phyloP scores from a whole-genome alignment of 2,797 vertebrate genomes.

The Tokudaia tokunoshimensis region DNA sequence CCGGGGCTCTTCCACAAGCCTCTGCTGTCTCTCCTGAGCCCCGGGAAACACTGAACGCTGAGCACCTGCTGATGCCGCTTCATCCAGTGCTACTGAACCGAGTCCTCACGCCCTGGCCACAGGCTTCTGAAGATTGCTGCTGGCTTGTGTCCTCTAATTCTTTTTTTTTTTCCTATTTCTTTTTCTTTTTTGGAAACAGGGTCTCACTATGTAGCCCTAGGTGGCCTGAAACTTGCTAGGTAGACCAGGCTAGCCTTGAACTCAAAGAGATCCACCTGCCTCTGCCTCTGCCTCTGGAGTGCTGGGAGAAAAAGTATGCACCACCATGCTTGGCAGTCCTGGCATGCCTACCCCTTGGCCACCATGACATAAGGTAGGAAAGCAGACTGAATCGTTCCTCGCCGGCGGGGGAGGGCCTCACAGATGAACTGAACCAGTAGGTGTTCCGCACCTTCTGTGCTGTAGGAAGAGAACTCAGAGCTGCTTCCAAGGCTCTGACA shows the following conservation, averaged over 20 bases:
- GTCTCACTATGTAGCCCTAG: background rate
- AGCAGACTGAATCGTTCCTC: slow-evolving; percentile 59
- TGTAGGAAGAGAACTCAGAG: slow-evolving; percentile 43
- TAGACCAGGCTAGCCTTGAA: background rate
- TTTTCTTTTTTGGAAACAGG: background rate
- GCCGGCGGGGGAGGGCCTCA: background rate
- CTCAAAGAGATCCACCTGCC: background rate
- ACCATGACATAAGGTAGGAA: slow-evolving; percentile 56
- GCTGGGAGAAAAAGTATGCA: background rate
- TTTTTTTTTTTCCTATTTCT: background rate
- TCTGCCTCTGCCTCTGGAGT: background rate
- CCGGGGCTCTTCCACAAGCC: slow-evolving; percentile 49
- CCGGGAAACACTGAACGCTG: slow-evolving; percentile 14
- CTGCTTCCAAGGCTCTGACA: slow-evolving; percentile 71
- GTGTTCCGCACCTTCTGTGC: slow-evolving; percentile 55
- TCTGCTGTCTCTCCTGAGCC: background rate
- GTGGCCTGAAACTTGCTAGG: background rate
- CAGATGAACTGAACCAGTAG: slow-evolving; percentile 28
- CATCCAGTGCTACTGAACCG: slow-evolving; percentile 37
- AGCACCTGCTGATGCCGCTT: slow-evolving; percentile 25
- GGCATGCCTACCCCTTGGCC: slow-evolving; percentile 65
- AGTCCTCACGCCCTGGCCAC: slow-evolving; percentile 14
- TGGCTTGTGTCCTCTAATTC: slow-evolving; percentile 33
- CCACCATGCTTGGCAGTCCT: slow-evolving; percentile 13
- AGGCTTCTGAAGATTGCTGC: slow-evolving; percentile 51